Base-by-base conservation (phyloP, 1,140 invertebrate genomes). In the Zophobas morio region DNA sequence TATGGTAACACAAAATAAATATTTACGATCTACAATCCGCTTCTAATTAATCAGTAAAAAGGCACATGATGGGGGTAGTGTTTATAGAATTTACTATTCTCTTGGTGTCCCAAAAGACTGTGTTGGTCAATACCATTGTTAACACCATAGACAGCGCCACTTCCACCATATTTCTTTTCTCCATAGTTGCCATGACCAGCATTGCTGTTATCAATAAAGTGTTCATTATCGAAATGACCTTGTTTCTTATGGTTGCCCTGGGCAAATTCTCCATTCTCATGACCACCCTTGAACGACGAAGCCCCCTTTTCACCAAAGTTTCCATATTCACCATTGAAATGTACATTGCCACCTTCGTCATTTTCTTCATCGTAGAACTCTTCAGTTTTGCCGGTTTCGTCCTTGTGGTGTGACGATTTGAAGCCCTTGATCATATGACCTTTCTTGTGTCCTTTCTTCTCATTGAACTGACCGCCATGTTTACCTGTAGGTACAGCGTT, bases 321-420 rank as follows among this genome's bases (percentile, higher is more conserved):
- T 6, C 88, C 89, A 39, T 86, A 84, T 66, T 84, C 74, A 5
- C 83, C 85, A 57, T 89, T 88, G 71, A 88, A 88, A 32, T 87
- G 88, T 46, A 88, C 85, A 39, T 91, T 85, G 63, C 90, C 89
- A 0, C 88, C 90, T 81, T 91, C 90, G 80, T 92, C 90, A 79
- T 91, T 89, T n/a, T 89, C 88, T 79, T 92, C 91, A 73, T 92
- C 91, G 76, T 91, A 92, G 86, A 89, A 92, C 78, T 89, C 90
- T 81, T 92, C 90, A 5, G 90, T 89, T 82, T 91, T 91, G 71
- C 91, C 90, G 80, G 89, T 88, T 81, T 92, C 91, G 80, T 92
- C 91, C 75, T 92, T 92, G 77, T 91, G 90, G 78, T 91, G 90
- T 0, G 90, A 91, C 1, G 88, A 88, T 80, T 91, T 90, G 83